These are phyloP conservation scores for Neocrepidodera transversa DNA, from an alignment of 2,888 invertebrate species.

Conservation along the genomic window DNA sequence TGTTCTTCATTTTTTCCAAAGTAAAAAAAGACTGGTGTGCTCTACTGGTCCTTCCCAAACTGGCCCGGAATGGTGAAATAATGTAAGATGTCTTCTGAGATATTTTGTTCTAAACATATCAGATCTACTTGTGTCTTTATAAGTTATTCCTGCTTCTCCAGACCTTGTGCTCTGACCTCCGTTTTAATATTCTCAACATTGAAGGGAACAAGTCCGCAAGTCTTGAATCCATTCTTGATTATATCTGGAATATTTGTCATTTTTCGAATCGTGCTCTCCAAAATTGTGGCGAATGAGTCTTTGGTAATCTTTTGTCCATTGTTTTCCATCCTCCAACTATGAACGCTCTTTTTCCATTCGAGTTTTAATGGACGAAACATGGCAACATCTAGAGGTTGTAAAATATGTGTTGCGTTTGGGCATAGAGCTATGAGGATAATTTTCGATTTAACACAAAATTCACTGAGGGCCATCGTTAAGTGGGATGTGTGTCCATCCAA, in stretches of 20 bases:
- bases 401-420: too few species aligned
- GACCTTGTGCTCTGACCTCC: too few species aligned
- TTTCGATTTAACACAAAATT: too few species aligned
- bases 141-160: background rate
- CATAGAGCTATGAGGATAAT: too few species aligned
- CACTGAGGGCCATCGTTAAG: too few species aligned
- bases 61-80: slow-evolving; percentile 8
- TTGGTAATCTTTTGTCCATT: slow-evolving; percentile 20
- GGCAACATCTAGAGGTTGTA: slow-evolving; percentile 7
- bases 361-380: background rate
- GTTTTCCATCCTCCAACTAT: slow-evolving; percentile 17
- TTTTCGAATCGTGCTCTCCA: too few species aligned
- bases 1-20: slow-evolving; percentile 22
- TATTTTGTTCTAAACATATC: slow-evolving; percentile 8
- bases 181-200: slow-evolving; percentile 27
- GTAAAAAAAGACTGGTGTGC: slow-evolving; percentile 13
- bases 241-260: slow-evolving; percentile 11
- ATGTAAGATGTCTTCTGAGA: slow-evolving; percentile 12
- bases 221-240: slow-evolving; percentile 25
- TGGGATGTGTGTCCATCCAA: too few species aligned
- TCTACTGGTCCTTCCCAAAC: slow-evolving; percentile 19
- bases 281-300: slow-evolving; percentile 19
- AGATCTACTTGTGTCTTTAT: too few species aligned
- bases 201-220: slow-evolving; percentile 29
- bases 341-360: slow-evolving; percentile 9